phyloP scores from a whole-genome alignment of 2,888 invertebrate genomes.

The Cosmorhoe ocellata region DNA sequence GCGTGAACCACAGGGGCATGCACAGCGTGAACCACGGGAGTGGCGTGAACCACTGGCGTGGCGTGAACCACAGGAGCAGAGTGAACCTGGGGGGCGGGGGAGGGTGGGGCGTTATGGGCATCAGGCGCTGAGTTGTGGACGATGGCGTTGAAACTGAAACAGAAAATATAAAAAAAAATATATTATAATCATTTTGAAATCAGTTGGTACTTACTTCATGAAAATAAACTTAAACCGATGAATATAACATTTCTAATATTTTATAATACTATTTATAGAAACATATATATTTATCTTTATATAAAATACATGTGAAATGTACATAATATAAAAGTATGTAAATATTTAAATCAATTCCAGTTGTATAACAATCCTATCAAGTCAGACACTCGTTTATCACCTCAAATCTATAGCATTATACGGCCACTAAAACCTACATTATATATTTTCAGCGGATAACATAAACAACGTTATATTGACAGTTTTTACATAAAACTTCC shows the following conservation, averaged over 20 bases:
- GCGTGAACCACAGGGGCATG: constrained; percentile 42
- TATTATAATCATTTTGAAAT: too few relatives aligned
- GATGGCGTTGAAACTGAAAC: constrained; percentile 70
- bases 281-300: too few relatives aligned
- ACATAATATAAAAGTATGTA: too few relatives aligned
- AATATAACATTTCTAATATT: too few relatives aligned
- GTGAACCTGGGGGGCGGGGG: constrained; percentile 34
- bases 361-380: constrained; percentile 45
- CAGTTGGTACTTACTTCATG: too few relatives aligned
- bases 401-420: constrained; percentile 36
- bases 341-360: background rate
- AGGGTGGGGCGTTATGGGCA: constrained; percentile 31
- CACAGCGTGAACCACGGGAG: constrained; percentile 35
- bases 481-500: background rate
- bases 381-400: constrained; percentile 28
- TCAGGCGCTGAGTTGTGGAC: constrained; percentile 51
- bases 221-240: too few relatives aligned
- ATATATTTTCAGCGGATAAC: background rate
- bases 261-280: too few relatives aligned
- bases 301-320: too few relatives aligned
- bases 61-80: constrained; percentile 34
- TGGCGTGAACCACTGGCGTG: constrained; percentile 18
- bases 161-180: constrained; percentile 1
- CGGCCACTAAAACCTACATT: background rate
- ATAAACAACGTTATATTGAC: background rate